phyloP scores from a whole-genome alignment of 2,888 invertebrate species.

The Chloromyia formosa region DNA sequence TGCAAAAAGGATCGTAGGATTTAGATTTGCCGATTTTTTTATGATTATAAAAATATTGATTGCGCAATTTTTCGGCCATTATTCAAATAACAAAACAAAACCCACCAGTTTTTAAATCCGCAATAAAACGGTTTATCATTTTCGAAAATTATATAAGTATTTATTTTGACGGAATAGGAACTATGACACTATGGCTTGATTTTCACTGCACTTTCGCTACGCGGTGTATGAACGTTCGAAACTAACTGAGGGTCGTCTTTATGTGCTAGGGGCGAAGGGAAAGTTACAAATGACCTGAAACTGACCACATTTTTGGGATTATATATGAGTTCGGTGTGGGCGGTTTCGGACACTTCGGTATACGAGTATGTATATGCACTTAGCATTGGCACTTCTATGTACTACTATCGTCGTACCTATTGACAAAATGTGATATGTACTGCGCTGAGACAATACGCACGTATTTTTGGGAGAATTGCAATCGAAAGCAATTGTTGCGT shows the following conservation, averaged over 20 bases:
- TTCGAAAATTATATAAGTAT: slow-evolving; percentile 14
- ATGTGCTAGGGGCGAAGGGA: slow-evolving; percentile 13
- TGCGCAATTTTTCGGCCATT: not conserved
- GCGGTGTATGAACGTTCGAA: not conserved
- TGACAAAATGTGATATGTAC: not conserved
- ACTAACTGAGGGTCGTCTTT: too few species aligned
- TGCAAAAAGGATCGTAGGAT: not conserved
- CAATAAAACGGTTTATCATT: slow-evolving; percentile 49
- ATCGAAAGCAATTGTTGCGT: too few species aligned
- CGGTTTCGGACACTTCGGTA: slow-evolving; percentile 1
- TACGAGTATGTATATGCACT: too few species aligned
- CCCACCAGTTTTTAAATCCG: slow-evolving; percentile 49
- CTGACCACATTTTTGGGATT: slow-evolving; percentile 35
- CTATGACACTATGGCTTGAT: slow-evolving; percentile 13
- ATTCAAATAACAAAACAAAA: not conserved
- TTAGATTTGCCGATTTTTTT: not conserved
- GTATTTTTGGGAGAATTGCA: too few species aligned
- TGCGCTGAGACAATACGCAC: too few species aligned
- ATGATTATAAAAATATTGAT: not conserved
- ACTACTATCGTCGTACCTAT: not conserved
- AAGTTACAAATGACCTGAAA: slow-evolving; percentile 35
- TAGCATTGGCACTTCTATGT: not conserved
- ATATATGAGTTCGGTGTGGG: slow-evolving; percentile 35
- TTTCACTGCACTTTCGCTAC: slow-evolving; percentile 6
- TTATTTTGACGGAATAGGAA: not conserved